Conservation (phyloP, 2,113 vertebrate species). For the Psettodes erumei region DNA sequence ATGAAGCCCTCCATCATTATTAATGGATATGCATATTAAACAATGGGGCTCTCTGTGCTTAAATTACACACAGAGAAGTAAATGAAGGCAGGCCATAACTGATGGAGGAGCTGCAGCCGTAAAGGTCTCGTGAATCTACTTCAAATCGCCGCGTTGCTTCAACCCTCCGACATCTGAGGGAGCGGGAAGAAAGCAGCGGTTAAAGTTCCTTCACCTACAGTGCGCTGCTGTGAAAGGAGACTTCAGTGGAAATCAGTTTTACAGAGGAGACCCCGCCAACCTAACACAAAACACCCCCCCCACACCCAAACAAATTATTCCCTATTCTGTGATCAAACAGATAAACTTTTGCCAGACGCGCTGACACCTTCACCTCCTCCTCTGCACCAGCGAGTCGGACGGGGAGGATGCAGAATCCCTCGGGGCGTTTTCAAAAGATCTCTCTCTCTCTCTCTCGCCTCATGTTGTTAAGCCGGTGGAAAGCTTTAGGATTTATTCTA, state of each 20-base stretch:
- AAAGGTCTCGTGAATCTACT: conserved; percentile 6
- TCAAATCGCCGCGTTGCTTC: background rate
- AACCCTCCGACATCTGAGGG: too few species aligned
- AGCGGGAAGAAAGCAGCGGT: background rate
- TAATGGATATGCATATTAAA: conserved; percentile 1
- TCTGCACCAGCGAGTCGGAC: conserved; percentile 14
- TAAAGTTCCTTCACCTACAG: conserved; percentile 33
- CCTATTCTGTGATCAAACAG: background rate
- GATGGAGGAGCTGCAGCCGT: background rate
- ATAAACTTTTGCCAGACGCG: background rate
- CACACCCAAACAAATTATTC: background rate
- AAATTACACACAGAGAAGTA: background rate
- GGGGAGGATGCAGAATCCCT: conserved; percentile 1
- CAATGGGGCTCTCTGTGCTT: background rate
- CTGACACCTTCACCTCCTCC: background rate
- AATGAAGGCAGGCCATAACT: conserved; percentile 1
- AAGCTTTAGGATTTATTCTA: background rate
- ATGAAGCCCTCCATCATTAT: background rate
- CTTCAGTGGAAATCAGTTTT: conserved; percentile 25
- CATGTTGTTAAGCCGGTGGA: background rate
- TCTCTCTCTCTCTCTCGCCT: background rate
- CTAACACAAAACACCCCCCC: background rate
- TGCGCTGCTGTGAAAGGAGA: background rate
- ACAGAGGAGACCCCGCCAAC: background rate
- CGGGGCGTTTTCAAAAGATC: conserved; percentile 4